Evolutionary conservation across 2,113 vertebrate species (phyloP), one percentile per base, ranked within the genome.

Genomic region (Pedionomus torquatus): DNA sequence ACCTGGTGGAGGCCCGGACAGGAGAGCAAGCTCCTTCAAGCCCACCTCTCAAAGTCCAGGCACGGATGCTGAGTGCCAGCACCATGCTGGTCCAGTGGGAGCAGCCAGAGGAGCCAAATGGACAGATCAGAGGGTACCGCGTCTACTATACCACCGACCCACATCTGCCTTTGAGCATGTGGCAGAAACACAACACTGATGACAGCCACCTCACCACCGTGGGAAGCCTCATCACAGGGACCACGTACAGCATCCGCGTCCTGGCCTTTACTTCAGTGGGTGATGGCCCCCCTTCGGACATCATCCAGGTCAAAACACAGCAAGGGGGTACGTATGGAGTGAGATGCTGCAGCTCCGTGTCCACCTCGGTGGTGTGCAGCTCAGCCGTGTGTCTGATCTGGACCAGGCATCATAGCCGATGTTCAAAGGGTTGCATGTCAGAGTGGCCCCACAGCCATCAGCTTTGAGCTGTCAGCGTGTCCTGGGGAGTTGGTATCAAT

Each of bases 31-130:
- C 99, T 2, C 99, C 99, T 20, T 99, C 99, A 11, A 99, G 99
- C 17, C 98, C 99, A 3, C 99, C 99, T 0, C 98, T 99, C 68
- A 98, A 98, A 4, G 98, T 99, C 16, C 99, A 99, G 94, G 99
- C 99, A 0, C 98, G 99, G 46, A 99, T 99, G 99, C 97, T 99
- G 83, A 99, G 99, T 0, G 98, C 99, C 95, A 99, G 98, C 98
- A 99, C 99, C 77, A 99, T 99, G 99, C 98, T 99, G 91, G 99
- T 99, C 9, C 99, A 99, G 91, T 99, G 99, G 99, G 99, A 99
- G 66, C 98, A 99, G 5, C 99, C 99, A 0, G 99, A 99, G 94
- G 99, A 99, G 86, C 98, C 99, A 87, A 99, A 99, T 0, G 99
- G 99, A 7, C 98, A 99, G 91, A 98, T 99, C 76, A 98, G 98